Base-by-base conservation (phyloP, 2,113 vertebrate species). In the Redunca redunca region DNA sequence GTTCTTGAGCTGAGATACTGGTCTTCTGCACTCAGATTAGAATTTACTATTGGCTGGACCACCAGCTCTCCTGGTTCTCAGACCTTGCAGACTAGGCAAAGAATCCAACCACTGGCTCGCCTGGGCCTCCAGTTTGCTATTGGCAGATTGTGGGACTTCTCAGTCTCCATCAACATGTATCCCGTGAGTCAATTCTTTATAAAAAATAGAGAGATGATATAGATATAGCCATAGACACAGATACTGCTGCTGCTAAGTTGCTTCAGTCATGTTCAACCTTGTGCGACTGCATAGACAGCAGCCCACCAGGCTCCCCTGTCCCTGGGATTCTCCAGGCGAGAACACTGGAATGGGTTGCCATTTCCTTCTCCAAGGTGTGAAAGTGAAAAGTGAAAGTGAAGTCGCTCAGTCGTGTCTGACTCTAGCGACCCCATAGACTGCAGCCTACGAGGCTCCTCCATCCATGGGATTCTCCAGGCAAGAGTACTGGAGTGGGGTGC, bases 371-470 rank as follows among this genome's bases (percentile, higher is more conserved):
- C 58, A 60, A 60, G 12, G 58, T 14, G 5, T 28, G 58, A 60
- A 60, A 60, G 26, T 28, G 58, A 60, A 28, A 40, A 40, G 5
- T 28, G 58, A 60, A 60, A 60, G 26, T 28, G 58, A 60, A 28
- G 26, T 60, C 0, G 5, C 26, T 60, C 58, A 14, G 58, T 28
- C 0, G 4, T 28, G 26, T 14, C 58, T 2, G 2, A 60, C 13
- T 62, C 28, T 60, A 58, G 23, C 0, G 23, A 58, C 23, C 57
- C 4, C 0, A 11, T 26, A 23, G 23, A 58, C 57, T 11, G 23
- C 57, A 58, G 57, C 23, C 57, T 11, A 58, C 23, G 9, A 25
- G 57, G 57, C 4, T 58, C 57, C 10, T 58, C 23, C 57, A 1
- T 58, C 57, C 3, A 3, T 58, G 23, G 23, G 25, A 26, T 58